Evolutionary conservation across 2,888 invertebrate genomes (phyloP), one percentile per base, ranked within the genome.

Genomic region (Thalpophila matura): DNA sequence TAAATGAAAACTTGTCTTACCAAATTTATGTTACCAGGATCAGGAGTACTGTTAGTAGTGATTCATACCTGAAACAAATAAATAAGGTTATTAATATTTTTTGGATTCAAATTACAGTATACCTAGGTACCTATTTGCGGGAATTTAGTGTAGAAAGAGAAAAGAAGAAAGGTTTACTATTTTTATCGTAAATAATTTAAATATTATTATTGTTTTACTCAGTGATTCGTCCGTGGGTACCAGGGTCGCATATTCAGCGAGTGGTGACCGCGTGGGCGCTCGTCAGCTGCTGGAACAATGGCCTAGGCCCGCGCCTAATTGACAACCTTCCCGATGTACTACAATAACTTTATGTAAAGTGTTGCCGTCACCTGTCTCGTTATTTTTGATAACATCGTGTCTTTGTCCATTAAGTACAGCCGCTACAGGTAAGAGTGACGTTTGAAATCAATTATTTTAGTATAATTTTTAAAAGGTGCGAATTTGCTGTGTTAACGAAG

Each of bases 301-400:
- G 70, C 16, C 46, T n/a, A 37, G 35, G 9, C 35, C n/a, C 53
- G 27, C 49, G 31, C 40, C 40, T 76, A 76, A 70, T 75, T 75
- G 71, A 75, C 72, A 71, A 57, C 45, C 56, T 53, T 22, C 10
- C 35, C 40, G 38, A 7, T 42, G 37, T 37, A 38, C 27, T 29
- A 70, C 63, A 57, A 68, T 22, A 38, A 42, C 46, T 76, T 43
- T 57, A 71, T 54, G 53, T 50, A 50, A 70, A 76, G 45, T 24
- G 31, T 31, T 49, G 33, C 29, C 75, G 27, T 54, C 31, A 29
- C 6, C 64, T 63, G 77, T 58, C 71, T 76, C 49, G 57, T 76
- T 76, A 72, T 63, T 46, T 45, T 38, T 53, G 42, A 68, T 53
- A 46, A 18, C 60, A 27, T 43, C 71, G 46, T 18, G 18, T 45